Evolutionary conservation across 2,888 invertebrate genomes (phyloP), one percentile per base, ranked within the genome.

Genomic region (Pelosia muscerda): DNA sequence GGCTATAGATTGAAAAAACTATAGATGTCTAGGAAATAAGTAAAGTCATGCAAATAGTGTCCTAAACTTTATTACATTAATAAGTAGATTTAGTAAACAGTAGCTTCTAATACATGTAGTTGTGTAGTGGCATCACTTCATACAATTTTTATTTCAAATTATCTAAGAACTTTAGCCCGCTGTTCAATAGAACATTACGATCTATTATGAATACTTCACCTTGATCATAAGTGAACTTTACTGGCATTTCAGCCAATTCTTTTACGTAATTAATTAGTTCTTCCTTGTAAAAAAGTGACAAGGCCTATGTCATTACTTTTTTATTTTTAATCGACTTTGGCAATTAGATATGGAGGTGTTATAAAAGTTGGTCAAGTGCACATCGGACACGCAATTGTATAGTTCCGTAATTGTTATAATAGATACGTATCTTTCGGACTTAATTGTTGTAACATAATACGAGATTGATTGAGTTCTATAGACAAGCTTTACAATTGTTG

Each of bases 251-350:
- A 76, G 69, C 68, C 77, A 70, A 77, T 74, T 76, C 69, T 77
- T 68, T 79, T 61, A 68, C 71, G 71, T 66, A 78, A 76, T 78
- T 69, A 28, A 57, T 53, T 53, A 62, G 38, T 68, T 71, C 75
- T 69, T 71, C 71, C 71, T 75, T 71, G 74, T 69, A 53, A 70
- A 69, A 66, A 69, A 69, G 66, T 75, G 77, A 74, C 77, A 73
- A 79, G 74, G 79, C 62, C 69, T 71, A 68, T 61, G 69, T 54
- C 58, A 60, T 69, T 72, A 68, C 76, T 58, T 71, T 66, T 64
- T 71, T 66, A 66, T 68, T 71, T 63, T 66, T 71, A 53, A 69
- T 74, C 74, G 72, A 74, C 55, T 77, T 63, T 23, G 53, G 49
- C 67, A 68, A 68, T 68, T 63, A 68, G 28, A 53, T 75, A 67